Evolutionary conservation across 2,797 vertebrate genomes (phyloP), one percentile per base, ranked within the genome.

Genomic region (Typhlichthys subterraneus): DNA sequence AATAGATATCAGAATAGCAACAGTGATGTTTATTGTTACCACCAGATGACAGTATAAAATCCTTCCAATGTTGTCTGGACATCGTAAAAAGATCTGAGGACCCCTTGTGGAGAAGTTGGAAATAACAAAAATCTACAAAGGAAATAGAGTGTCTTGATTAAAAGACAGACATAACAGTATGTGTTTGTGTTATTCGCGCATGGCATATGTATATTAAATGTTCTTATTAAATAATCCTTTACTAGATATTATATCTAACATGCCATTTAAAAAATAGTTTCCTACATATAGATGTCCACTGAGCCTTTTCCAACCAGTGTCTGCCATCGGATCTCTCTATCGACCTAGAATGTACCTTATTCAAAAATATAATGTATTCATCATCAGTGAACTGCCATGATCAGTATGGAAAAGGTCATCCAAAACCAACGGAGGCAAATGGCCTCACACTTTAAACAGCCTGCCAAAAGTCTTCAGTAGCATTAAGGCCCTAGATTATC

Each of bases 41-140:
- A 89, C 80, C 85, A 91, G 89, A 87, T 89, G 89, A 87, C 88
- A 87, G 87, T 84, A 76, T 89, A 87, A 85, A 85, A 84, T 86
- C 79, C 8, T 38, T 89, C 76, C 65, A 54, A 77, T 67, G 58
- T 64, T 73, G 77, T 79, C 77, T 83, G 78, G 78, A 79, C 75
- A 53, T 70, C 64, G 73, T 67, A 42, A 62, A 62, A 55, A 77
- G 80, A 73, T 63, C 66, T 77, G 17, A 70, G 69, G 86, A 83
- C 86, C 80, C 79, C 86, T 87, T 84, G 83, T 80, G 86, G 85
- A 17, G 57, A 61, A 33, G 70, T 48, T 53, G 12, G 72, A 63
- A 12, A 48, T 48, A 12, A 12, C 46, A 48, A n/a, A 48, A 48
- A 10, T 48, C 33, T 38, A 38, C 33, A 38, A 38, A 38, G 6